A percentile compares a stretch with the other conserved stretches of the same genome.
phyloP scores from a whole-genome alignment of 2,797 vertebrate species.

The Champsocephalus esox region DNA sequence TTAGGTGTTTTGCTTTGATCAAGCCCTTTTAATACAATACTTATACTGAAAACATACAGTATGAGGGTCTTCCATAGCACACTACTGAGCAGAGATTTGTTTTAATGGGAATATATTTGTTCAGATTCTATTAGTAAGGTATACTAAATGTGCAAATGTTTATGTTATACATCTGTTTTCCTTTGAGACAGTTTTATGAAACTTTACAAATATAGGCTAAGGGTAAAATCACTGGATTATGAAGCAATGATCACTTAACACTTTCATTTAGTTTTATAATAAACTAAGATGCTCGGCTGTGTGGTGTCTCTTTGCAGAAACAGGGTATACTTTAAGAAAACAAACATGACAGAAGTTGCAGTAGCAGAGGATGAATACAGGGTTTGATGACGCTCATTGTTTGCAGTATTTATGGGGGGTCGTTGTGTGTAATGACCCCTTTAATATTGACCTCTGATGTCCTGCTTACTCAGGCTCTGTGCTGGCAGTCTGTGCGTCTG shows the following conservation, averaged over 20 bases:
- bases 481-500: slow-evolving; percentile 45
- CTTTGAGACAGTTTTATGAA: neutral
- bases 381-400: slow-evolving; percentile 37
- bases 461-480: slow-evolving; percentile 58
- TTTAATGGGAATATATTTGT: neutral
- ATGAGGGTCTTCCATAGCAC: neutral
- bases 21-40: neutral
- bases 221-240: neutral
- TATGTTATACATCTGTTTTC: no score
- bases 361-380: slow-evolving; percentile 22
- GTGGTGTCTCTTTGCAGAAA: neutral
- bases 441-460: slow-evolving; percentile 61
- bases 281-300: neutral
- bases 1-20: no score
- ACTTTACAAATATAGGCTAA: neutral
- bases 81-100: neutral
- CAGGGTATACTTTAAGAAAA: slow-evolving; percentile 10
- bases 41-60: neutral
- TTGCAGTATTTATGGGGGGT: slow-evolving; percentile 45
- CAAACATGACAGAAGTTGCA: slow-evolving; percentile 40
- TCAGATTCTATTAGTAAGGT: neutral
- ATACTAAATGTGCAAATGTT: neutral
- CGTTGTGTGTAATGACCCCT: slow-evolving; percentile 62
- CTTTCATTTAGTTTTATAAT: neutral
- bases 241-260: neutral